These are phyloP conservation scores for Galeopsomyia nigrocyanea DNA, from an alignment of 2,888 invertebrate genomes.

Conservation along the genomic window DNA sequence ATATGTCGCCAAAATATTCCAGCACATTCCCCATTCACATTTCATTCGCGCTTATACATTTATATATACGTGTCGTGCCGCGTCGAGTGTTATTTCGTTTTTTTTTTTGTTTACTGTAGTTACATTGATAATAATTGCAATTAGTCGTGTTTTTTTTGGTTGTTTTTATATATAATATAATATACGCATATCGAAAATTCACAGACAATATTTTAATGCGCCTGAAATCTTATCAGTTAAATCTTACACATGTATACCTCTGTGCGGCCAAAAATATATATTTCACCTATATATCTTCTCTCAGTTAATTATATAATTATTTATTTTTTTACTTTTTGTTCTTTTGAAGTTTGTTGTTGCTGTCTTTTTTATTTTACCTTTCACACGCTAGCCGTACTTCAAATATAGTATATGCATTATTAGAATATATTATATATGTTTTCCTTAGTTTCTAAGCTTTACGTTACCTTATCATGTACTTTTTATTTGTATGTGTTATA, in stretches of 20 bases:
- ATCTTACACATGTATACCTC: constrained; percentile 46
- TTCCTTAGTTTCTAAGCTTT: constrained; percentile 36
- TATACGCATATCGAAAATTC: constrained; percentile 61
- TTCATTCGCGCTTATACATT: constrained; percentile 12
- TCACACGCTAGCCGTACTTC: constrained; percentile 34
- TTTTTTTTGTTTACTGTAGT: neutral
- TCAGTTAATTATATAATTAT: constrained; percentile 41
- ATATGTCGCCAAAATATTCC: too few species aligned
- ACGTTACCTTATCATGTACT: constrained; percentile 29
- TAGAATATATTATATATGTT: constrained; percentile 46
- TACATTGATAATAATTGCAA: neutral
- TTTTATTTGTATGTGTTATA: constrained; percentile 40
- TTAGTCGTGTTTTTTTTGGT: constrained; percentile 22
- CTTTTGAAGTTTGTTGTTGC: constrained; percentile 38
- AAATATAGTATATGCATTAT: constrained; percentile 47
- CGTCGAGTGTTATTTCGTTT: constrained; percentile 7
- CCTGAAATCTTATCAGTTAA: constrained; percentile 53
- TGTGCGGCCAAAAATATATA: constrained; percentile 63
- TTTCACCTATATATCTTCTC: constrained; percentile 49
- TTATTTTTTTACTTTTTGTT: constrained; percentile 9
- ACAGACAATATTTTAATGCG: constrained; percentile 58
- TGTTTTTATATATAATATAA: constrained; percentile 34
- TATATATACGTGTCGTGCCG: constrained; percentile 23
- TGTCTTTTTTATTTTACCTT: constrained; percentile 35
- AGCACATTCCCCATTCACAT: constrained; percentile 6